Percentiles rank a stretch among this genome's conserved stretches.
Conservation (phyloP, 2,888 invertebrate genomes). For the Chorisops tibialis region DNA sequence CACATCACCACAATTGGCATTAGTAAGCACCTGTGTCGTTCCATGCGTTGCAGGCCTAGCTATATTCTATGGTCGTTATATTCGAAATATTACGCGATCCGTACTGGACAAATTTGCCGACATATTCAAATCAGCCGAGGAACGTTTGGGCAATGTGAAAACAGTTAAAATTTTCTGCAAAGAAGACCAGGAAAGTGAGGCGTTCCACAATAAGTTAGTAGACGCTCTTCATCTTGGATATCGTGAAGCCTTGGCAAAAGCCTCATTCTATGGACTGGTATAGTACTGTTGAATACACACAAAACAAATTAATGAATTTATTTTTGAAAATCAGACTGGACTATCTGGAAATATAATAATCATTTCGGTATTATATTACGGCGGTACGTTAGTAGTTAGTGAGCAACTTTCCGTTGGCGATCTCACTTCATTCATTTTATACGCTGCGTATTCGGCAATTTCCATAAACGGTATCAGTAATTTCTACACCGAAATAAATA, state of each 20-base stretch:
- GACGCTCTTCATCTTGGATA: conserved; percentile 75
- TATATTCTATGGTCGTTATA: conserved; percentile 77
- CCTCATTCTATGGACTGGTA: conserved; percentile 88
- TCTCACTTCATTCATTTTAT: conserved; percentile 88
- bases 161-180: conserved; percentile 92
- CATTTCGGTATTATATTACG: conserved; percentile 86
- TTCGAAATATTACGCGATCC: conserved; percentile 76
- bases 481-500: conserved; percentile 92
- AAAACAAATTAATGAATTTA: background rate
- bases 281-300: conserved; percentile 36
- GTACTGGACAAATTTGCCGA: conserved; percentile 70
- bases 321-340: conserved; percentile 62
- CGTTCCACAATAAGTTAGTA: conserved; percentile 66
- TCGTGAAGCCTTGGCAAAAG: conserved; percentile 82
- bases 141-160: conserved; percentile 84
- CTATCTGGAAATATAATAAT: conserved; percentile 87
- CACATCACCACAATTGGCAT: conserved; percentile 83
- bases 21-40: conserved; percentile 82
- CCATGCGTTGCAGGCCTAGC: conserved; percentile 86
- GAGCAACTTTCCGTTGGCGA: conserved; percentile 78
- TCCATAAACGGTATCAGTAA: conserved; percentile 86
- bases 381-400: conserved; percentile 82
- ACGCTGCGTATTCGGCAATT: conserved; percentile 90
- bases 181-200: conserved; percentile 70
- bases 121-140: conserved; percentile 76